Percentiles rank a stretch among this genome's conserved stretches.
Conservation (phyloP, 2,113 vertebrate species). For the Chaetodon trifascialis region DNA sequence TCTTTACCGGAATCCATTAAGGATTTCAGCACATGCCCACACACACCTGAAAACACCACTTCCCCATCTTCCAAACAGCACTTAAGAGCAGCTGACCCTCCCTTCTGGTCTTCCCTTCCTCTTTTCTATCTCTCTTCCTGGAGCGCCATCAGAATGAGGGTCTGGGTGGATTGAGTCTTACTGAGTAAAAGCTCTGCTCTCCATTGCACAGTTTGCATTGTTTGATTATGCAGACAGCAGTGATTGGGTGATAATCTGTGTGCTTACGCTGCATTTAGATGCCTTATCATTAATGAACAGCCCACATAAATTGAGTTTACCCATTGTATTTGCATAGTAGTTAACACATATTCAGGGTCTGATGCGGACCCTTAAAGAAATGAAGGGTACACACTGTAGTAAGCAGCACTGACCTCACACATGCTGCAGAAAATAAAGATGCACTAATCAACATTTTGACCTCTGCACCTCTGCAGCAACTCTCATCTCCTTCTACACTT, state of each 20-base stretch:
- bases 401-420: background rate
- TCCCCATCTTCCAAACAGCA: slow-evolving; percentile 30
- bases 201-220: background rate
- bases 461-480: too few relatives aligned
- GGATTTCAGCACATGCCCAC: slow-evolving; percentile 1
- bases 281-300: slow-evolving; percentile 15
- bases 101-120: background rate
- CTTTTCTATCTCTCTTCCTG: background rate
- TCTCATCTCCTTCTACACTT: too few relatives aligned
- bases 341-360: background rate
- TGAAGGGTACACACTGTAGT: background rate
- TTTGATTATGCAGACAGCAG: slow-evolving; percentile 21
- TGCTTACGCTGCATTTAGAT: slow-evolving; percentile 14
- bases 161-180: background rate
- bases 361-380: background rate
- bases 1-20: slow-evolving; percentile 10
- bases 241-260: slow-evolving; percentile 24
- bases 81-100: slow-evolving; percentile 18
- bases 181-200: background rate
- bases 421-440: background rate
- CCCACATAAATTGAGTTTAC: slow-evolving; percentile 2
- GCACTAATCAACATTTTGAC: background rate
- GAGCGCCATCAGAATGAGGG: background rate
- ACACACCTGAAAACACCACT: slow-evolving; percentile 33
- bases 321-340: slow-evolving; percentile 1